Conservation (phyloP, 2,888 invertebrate species). For the Miltochrista miniata region DNA sequence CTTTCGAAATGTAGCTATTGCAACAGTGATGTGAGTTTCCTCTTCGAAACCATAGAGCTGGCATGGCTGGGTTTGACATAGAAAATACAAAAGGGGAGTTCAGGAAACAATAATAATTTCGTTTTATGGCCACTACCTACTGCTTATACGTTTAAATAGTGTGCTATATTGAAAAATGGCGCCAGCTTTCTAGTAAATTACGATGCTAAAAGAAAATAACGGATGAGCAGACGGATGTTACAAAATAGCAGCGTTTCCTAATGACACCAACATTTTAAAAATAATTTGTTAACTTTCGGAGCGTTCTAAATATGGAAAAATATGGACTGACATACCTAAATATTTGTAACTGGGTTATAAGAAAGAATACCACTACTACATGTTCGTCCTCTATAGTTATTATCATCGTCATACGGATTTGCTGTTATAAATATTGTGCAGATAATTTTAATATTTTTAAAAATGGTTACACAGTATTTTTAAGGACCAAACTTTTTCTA, state of each 20-base stretch:
- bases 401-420: no score
- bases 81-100: background rate
- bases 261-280: constrained; percentile 29
- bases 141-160: background rate
- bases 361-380: no score
- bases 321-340: no score
- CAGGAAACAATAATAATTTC: background rate
- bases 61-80: no score
- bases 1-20: no score
- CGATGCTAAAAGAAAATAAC: constrained; percentile 10
- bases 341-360: background rate
- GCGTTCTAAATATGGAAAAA: background rate
- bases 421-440: no score
- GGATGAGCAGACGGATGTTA: constrained; percentile 33
- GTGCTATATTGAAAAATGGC: background rate
- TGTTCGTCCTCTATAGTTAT: no score
- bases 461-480: no score
- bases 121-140: background rate
- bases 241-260: constrained; percentile 32
- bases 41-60: no score
- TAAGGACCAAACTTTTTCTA: no score
- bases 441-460: no score
- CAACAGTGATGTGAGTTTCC: no score
- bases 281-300: constrained; percentile 18
- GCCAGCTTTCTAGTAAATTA: background rate